Percentiles rank a stretch among this genome's conserved stretches.
phyloP scores from a whole-genome alignment of 92 coral and sea anemone species.

The Phenganax stokvisi region DNA sequence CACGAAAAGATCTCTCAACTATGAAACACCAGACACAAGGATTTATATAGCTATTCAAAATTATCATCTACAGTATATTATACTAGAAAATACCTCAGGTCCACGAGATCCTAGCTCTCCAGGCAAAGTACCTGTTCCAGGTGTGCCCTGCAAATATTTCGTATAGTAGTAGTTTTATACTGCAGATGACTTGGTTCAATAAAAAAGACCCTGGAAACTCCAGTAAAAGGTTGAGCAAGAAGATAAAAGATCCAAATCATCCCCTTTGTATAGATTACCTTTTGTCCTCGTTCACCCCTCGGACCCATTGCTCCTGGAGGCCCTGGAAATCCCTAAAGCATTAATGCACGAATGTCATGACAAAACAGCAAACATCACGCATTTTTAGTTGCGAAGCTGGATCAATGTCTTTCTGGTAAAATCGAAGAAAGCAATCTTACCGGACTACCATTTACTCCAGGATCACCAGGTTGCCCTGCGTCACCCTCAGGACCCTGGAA shows the following conservation, averaged over 20 bases:
- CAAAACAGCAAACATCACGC: not conserved
- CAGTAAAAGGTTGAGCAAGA: not conserved
- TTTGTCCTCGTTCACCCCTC: slow-evolving; percentile 51
- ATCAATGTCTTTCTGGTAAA: not conserved
- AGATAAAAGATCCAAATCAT: not conserved
- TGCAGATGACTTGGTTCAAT: no score
- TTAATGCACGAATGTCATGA: not conserved
- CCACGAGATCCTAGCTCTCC: slow-evolving; percentile 49
- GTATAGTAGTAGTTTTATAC: no score
- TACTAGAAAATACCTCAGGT: slow-evolving; percentile 41
- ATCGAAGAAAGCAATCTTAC: slow-evolving; percentile 19
- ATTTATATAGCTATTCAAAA: not conserved
- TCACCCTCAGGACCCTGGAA: slow-evolving; percentile 53
- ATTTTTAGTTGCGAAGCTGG: not conserved
- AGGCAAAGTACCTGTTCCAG: slow-evolving; percentile 46
- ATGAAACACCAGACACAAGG: not conserved
- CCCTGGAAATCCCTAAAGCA: slow-evolving; percentile 41
- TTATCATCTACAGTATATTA: not conserved
- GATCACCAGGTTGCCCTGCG: slow-evolving; percentile 46
- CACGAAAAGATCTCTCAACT: not conserved
- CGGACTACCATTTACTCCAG: slow-evolving; percentile 43
- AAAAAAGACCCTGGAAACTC: not conserved
- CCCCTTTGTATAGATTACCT: slow-evolving; percentile 20
- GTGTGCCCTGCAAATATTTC: not conserved
- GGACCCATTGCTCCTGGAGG: slow-evolving; percentile 46